Conservation (phyloP, 2,888 invertebrate species). For the Drosophila fungiperda region DNA sequence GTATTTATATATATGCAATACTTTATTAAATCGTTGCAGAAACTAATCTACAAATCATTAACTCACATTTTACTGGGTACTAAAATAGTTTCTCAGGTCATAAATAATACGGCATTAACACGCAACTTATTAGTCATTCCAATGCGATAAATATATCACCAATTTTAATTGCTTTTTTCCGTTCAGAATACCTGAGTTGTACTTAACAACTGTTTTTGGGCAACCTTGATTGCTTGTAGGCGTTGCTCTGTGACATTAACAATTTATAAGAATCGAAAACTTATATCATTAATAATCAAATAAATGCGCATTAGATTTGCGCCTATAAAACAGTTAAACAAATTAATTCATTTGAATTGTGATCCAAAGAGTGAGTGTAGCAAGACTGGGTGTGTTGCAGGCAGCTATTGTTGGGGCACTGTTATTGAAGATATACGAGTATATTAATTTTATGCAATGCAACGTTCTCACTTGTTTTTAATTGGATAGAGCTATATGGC, state of each 20-base stretch:
- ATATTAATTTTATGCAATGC: neutral
- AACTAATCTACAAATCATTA: neutral
- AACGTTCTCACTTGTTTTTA: neutral
- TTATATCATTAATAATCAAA: conserved; percentile 14
- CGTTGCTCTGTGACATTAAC: conserved; percentile 7
- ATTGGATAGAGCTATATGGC: conserved; percentile 3
- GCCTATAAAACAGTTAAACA: conserved; percentile 2
- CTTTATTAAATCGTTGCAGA: neutral
- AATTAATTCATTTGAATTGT: conserved; percentile 3
- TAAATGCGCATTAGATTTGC: conserved; percentile 3
- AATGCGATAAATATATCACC: neutral
- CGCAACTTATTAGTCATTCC: neutral
- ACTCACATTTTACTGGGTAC: neutral
- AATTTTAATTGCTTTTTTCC: neutral
- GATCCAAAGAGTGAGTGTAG: conserved; percentile 15
- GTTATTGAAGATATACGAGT: neutral
- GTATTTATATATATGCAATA: neutral
- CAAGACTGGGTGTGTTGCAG: neutral
- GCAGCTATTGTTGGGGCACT: neutral
- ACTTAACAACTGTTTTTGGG: conserved; percentile 17
- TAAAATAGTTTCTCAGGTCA: neutral
- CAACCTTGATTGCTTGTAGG: neutral
- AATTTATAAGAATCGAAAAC: neutral
- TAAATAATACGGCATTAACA: neutral
- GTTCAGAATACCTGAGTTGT: neutral